phyloP scores from a whole-genome alignment of 2,797 vertebrate species.

The Pipistrellus pipistrellus region DNA sequence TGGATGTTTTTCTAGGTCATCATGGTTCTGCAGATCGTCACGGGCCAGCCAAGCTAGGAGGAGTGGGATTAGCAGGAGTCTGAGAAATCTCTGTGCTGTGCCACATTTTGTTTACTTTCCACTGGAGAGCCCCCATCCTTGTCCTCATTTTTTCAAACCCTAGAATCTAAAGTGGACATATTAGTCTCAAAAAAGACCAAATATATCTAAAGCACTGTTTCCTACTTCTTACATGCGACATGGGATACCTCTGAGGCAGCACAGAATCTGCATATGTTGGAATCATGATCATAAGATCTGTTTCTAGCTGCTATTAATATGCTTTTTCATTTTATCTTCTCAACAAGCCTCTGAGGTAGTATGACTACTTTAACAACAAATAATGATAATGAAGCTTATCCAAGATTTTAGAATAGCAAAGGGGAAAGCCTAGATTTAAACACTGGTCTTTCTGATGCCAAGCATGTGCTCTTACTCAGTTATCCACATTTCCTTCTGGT shows the following conservation, averaged over 20 bases:
- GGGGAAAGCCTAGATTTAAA: background rate
- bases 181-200: slow-evolving; percentile 19
- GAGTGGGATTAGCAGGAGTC: background rate
- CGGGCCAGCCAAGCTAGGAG: background rate
- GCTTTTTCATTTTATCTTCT: slow-evolving; percentile 54
- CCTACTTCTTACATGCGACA: background rate
- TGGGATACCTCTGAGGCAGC: background rate
- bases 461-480: background rate
- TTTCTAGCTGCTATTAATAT: background rate
- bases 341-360: background rate
- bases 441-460: background rate
- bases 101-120: background rate
- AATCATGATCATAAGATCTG: background rate
- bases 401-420: background rate
- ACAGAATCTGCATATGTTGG: background rate
- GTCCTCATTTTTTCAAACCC: slow-evolving; percentile 66
- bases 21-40: background rate
- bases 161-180: slow-evolving; percentile 38
- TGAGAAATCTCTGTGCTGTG: background rate
- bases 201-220: slow-evolving; percentile 13
- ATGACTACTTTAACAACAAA: background rate
- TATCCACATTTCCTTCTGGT: background rate
- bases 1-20: background rate
- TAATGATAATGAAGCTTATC: background rate
- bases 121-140: background rate